Evolutionary conservation across 1,140 invertebrate genomes (phyloP).

Genomic region (Danaus melanippus): DNA sequence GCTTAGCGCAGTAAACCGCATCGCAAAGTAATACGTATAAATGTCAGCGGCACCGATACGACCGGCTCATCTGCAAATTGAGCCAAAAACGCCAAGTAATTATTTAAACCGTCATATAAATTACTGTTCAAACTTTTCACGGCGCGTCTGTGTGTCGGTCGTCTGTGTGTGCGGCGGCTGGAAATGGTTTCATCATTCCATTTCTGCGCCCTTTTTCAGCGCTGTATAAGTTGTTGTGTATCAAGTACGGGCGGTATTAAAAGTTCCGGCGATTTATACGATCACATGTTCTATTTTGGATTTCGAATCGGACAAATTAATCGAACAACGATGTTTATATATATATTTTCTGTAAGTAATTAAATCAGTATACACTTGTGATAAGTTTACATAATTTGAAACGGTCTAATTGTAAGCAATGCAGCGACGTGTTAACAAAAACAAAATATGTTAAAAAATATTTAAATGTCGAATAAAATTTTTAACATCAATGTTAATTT

Average conservation of each 20-base stretch:
- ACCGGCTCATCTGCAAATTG: conserved; percentile 66
- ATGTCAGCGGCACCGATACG: conserved; percentile 53
- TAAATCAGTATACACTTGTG: too few species aligned
- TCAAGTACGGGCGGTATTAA: conserved; percentile 24
- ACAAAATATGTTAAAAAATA: too few species aligned
- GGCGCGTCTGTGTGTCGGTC: conserved; percentile 33
- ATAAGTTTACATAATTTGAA: too few species aligned
- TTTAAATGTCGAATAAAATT: neutral
- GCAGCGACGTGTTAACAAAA: too few species aligned
- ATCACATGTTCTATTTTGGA: too few species aligned
- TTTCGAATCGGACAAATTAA: too few species aligned
- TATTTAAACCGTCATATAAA: conserved; percentile 73
- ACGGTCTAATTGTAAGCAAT: too few species aligned
- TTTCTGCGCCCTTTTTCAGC: conserved; percentile 64
- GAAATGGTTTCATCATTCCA: conserved; percentile 67
- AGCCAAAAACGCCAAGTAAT: conserved; percentile 69
- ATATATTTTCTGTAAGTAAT: too few species aligned
- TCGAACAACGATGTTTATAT: too few species aligned
- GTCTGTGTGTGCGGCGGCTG: conserved; percentile 48
- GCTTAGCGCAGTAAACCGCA: conserved; percentile 31
- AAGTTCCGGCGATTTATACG: too few species aligned
- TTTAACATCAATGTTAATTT: too few species aligned
- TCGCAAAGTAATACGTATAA: conserved; percentile 47
- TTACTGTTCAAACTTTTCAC: conserved; percentile 70
- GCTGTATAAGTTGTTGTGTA: conserved; percentile 53